Evolutionary conservation across 2,888 invertebrate genomes (phyloP), one percentile per base, ranked within the genome.

Genomic region (Lithophane semibrunnea): DNA sequence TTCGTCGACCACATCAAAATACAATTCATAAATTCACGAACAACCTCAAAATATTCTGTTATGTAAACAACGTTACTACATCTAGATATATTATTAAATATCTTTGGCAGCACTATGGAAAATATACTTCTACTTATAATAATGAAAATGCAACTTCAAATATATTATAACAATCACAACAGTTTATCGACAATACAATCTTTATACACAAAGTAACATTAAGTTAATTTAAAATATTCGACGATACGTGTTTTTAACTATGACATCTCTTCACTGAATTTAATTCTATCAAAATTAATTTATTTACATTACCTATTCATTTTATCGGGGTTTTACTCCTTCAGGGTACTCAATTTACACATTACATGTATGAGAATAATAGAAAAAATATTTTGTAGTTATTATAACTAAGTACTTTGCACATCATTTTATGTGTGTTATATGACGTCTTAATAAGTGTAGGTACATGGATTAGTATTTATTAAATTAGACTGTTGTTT

Each of bases 31-130:
- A 94, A 94, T 94, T 92, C 93, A 94, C 94, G 94, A 95, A 95
- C 95, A 95, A 95, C 95, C 94, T 95, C 94, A 94, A 95, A 95
- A 95, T 94, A 94, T 94, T 92, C 92, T 92, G 93, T 94, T 94
- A 95, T 94, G 92, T 95, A 94, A 95, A 95, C 94, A 95, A 94
- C 94, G 90, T 94, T 91, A 94, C 96, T 97, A 97, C 95, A 92
- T 91, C 95, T 96, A 96, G 92, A 91, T 93, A 94, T 94, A 94
- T 94, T 92, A 93, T 94, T 94, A 93, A 88, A 94, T 94, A 95
- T 95, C 93, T 97, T 97, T 97, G 97, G 97, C 97, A 97, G 97
- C 97, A 91, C 97, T 97, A 97, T 96, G 95, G 96, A 97, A 97
- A 97, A 97, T 97, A 97, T 96, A 96, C 89, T 94, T 95, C 96